phyloP scores from a whole-genome alignment of 1,140 invertebrate genomes.

The Drosophila equinoxialis region DNA sequence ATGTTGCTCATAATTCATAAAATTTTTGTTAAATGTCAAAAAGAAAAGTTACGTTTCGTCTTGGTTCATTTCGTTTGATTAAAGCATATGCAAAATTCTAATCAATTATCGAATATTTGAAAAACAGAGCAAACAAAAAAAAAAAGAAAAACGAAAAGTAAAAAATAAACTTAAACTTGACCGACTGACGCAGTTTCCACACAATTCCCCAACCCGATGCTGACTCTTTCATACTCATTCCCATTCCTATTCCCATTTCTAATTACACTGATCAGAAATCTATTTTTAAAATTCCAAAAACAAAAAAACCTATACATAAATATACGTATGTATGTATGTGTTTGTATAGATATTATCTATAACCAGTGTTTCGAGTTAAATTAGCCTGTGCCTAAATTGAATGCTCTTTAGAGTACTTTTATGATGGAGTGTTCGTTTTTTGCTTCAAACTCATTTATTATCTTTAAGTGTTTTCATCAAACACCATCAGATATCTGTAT shows the following conservation, averaged over 20 bases:
- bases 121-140: background rate
- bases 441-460: too few relatives aligned
- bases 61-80: conserved; percentile 26
- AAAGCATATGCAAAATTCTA: conserved; percentile 16
- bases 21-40: conserved; percentile 32
- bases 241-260: conserved; percentile 4
- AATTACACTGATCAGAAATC: conserved; percentile 19
- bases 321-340: background rate
- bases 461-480: too few relatives aligned
- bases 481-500: too few relatives aligned
- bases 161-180: conserved; percentile 67
- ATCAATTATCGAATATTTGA: conserved; percentile 9
- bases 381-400: too few relatives aligned
- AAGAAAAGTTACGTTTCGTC: conserved; percentile 11
- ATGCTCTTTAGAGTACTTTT: too few relatives aligned
- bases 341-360: too few relatives aligned
- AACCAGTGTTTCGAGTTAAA: too few relatives aligned
- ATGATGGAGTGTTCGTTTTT: too few relatives aligned
- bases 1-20: conserved; percentile 5
- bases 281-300: conserved; percentile 32
- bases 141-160: background rate
- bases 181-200: conserved; percentile 40
- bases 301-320: conserved; percentile 5
- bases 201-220: background rate
- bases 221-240: background rate